A percentile compares a stretch with the other conserved stretches of the same genome.
These are phyloP conservation scores for Trachelus stipa DNA, from an alignment of 2,888 invertebrate genomes.

Conservation along the genomic window DNA sequence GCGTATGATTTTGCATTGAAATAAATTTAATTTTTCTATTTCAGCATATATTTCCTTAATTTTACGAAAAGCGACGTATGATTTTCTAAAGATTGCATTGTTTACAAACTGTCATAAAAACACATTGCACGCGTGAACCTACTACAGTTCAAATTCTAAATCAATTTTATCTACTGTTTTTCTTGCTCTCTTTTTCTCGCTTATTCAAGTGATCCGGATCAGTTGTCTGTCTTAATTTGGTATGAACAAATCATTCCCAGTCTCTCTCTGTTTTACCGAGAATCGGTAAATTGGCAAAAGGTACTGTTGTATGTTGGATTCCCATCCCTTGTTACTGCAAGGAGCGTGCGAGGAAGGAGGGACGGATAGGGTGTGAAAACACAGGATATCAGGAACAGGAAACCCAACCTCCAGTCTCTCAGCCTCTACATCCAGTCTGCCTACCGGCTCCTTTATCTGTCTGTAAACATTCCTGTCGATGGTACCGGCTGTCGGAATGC, in stretches of 20 bases:
- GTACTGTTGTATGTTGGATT: background rate
- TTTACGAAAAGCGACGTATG: too few relatives aligned
- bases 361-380: background rate
- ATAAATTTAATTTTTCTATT: too few relatives aligned
- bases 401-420: constrained; percentile 2
- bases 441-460: constrained; percentile 9
- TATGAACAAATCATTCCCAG: background rate
- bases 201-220: background rate
- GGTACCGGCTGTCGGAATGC: background rate
- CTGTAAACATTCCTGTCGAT: background rate
- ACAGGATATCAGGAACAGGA: constrained; percentile 6
- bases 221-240: background rate
- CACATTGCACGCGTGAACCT: too few relatives aligned
- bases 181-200: background rate
- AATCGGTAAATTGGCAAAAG: background rate
- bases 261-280: background rate
- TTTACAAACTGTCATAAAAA: too few relatives aligned
- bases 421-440: background rate
- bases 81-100: too few relatives aligned
- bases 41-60: too few relatives aligned
- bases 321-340: background rate
- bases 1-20: too few relatives aligned
- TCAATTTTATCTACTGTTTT: background rate
- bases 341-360: background rate
- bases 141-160: too few relatives aligned